Evolutionary conservation across 2,797 vertebrate species (phyloP).

Genomic region (Cheirogaleus major): DNA sequence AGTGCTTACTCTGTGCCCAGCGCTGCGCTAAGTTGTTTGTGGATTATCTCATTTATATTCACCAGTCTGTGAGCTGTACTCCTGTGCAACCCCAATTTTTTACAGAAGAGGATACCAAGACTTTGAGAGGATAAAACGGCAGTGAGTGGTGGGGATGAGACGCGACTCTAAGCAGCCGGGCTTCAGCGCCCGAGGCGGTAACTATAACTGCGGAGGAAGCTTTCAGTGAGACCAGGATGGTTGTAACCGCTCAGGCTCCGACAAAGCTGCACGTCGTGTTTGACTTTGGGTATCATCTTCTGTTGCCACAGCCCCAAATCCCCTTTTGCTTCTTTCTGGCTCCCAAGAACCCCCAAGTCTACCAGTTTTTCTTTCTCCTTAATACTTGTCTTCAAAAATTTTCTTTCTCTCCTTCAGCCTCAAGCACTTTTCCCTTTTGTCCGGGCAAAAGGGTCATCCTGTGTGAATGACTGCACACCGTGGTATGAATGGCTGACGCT

Average conservation of each 20-base stretch:
- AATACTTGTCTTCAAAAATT: not conserved
- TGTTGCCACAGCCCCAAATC: not conserved
- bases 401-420: not conserved
- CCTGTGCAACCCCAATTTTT: not conserved
- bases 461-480: not conserved
- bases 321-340: not conserved
- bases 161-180: not conserved
- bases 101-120: not conserved
- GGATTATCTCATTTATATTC: not conserved
- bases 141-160: not conserved
- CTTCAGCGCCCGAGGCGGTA: not conserved
- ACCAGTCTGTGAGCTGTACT: not conserved
- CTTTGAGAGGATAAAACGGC: not conserved
- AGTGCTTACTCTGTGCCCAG: not conserved
- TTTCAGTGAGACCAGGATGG: not conserved
- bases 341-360: not conserved
- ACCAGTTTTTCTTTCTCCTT: not conserved
- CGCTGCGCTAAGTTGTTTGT: not conserved
- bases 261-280: not conserved
- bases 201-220: not conserved
- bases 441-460: not conserved
- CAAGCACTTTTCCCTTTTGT: not conserved
- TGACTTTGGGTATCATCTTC: not conserved
- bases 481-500: not conserved
- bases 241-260: not conserved